Percentiles rank a stretch among this genome's conserved stretches.
Conservation (phyloP, 2,888 invertebrate species). For the Cantharis rustica region DNA sequence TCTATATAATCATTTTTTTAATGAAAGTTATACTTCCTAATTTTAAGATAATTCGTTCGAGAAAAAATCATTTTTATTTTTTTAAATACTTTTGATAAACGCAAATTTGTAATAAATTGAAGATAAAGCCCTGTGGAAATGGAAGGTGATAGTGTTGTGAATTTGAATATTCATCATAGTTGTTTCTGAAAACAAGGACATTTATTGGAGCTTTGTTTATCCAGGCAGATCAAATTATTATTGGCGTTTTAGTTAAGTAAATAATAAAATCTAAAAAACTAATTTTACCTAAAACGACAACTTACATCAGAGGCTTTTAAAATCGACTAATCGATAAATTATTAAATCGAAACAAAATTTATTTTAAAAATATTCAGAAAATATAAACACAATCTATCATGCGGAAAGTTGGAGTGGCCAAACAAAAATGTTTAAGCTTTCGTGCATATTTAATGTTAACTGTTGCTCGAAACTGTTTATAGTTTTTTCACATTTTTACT, state of each 20-base stretch:
- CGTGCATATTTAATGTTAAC: background rate
- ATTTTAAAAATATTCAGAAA: background rate
- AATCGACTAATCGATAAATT: background rate
- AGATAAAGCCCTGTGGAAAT: slow-evolving; percentile 16
- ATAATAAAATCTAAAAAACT: background rate
- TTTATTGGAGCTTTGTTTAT: slow-evolving; percentile 19
- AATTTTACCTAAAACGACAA: background rate
- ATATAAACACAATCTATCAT: background rate
- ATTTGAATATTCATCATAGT: slow-evolving; percentile 32
- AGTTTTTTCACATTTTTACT: background rate
- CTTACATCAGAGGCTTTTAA: background rate
- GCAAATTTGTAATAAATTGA: slow-evolving; percentile 27
- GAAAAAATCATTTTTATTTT: slow-evolving; percentile 22
- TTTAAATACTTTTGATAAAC: slow-evolving; percentile 24
- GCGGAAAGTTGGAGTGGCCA: background rate
- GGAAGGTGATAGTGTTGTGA: slow-evolving; percentile 16
- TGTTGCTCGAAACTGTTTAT: background rate
- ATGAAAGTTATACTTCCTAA: slow-evolving; percentile 15
- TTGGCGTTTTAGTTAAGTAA: slow-evolving; percentile 6
- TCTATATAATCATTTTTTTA: slow-evolving; percentile 23
- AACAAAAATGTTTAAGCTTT: background rate
- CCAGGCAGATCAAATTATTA: slow-evolving; percentile 9
- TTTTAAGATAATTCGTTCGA: slow-evolving; percentile 12
- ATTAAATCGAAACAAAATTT: background rate
- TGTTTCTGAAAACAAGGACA: slow-evolving; percentile 31